Evolutionary conservation across 2,888 invertebrate genomes (phyloP), one percentile per base, ranked within the genome.

Genomic region (Thymelicus acteon): DNA sequence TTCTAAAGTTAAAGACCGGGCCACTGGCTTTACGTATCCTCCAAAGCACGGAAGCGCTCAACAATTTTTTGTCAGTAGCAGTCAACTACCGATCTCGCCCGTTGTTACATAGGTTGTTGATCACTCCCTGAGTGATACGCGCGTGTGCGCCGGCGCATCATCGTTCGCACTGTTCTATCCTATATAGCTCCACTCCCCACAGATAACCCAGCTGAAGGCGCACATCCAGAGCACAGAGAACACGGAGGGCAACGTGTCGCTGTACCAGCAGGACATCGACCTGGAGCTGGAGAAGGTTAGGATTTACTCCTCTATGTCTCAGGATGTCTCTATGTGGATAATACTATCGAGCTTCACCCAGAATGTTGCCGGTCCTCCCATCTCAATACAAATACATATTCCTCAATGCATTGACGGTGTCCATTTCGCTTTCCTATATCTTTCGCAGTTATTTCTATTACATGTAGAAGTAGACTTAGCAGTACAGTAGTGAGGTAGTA

Each of bases 261-360:
- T 94, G 12, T 95, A 95, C 83, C 95, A 94, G 76, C 95, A 95
- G 77, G 94, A 94, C 73, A 93, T 94, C 10, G 94, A 94, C 76
- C 76, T 92, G 76, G 94, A 94, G 68, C 80, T 94, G 0, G 94
- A 94, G 76, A 94, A 94, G 93, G 94, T 94, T 76, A 84, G 88
- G 78, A 60, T 61, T 40, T 6, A 61, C 44, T 19, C 39, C n/a
- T 6, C 6, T n/a, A 5, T 24, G 7, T 6, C 6, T n/a, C 6
- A 52, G 39, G 2, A 67, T 61, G 19, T 65, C 13, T 1, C 24
- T n/a, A 67, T 61, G 19, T 65, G 19, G 6, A 57, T 24, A 13
- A 31, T 49, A 49, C 47, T 40, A 24, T 60, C 19, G 0, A 44
- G 61, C 68, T 62, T 67, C 19, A 12, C 10, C 49, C 15, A 10